Conservation (phyloP, 1,140 invertebrate genomes). For the Plectus sambesii region DNA sequence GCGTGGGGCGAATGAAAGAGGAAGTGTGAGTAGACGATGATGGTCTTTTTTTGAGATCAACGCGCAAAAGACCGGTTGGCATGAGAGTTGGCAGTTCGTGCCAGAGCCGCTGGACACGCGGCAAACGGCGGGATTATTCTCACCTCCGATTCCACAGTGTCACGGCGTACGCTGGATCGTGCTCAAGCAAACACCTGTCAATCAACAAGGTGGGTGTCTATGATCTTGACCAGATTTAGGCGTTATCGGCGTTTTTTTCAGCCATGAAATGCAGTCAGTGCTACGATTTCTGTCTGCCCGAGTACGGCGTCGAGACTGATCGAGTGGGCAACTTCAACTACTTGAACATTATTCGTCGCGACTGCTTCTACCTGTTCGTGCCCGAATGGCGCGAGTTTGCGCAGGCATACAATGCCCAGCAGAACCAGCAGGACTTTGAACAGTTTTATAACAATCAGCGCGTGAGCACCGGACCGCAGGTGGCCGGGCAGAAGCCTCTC, state of each 20-base stretch:
- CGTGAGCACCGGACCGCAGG: too few species aligned
- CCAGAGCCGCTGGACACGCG: constrained; percentile 22
- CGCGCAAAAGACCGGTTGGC: constrained; percentile 33
- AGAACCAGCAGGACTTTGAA: too few species aligned
- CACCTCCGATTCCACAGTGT: constrained; percentile 35
- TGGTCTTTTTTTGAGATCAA: constrained; percentile 19
- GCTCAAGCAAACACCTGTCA: constrained; percentile 16
- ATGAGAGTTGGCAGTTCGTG: constrained; percentile 37
- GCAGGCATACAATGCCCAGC: constrained; percentile 27
- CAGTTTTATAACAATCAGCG: too few species aligned
- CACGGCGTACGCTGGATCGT: constrained; percentile 37
- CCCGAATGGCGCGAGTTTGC: constrained; percentile 38
- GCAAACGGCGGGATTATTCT: constrained; percentile 19
- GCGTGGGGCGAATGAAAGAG: too few species aligned
- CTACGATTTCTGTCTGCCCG: constrained; percentile 41
- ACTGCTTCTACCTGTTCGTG: constrained; percentile 43
- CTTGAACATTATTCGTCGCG: constrained; percentile 35
- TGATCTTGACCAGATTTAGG: neutral
- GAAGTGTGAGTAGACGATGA: constrained; percentile 10
- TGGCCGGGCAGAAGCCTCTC: too few species aligned
- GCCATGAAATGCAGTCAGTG: constrained; percentile 34
- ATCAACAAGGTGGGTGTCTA: constrained; percentile 25
- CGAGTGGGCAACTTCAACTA: constrained; percentile 5
- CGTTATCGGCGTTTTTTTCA: constrained; percentile 1
- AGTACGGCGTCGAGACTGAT: constrained; percentile 37